phyloP scores from a whole-genome alignment of 2,113 vertebrate species.

The Cygnus atratus region DNA sequence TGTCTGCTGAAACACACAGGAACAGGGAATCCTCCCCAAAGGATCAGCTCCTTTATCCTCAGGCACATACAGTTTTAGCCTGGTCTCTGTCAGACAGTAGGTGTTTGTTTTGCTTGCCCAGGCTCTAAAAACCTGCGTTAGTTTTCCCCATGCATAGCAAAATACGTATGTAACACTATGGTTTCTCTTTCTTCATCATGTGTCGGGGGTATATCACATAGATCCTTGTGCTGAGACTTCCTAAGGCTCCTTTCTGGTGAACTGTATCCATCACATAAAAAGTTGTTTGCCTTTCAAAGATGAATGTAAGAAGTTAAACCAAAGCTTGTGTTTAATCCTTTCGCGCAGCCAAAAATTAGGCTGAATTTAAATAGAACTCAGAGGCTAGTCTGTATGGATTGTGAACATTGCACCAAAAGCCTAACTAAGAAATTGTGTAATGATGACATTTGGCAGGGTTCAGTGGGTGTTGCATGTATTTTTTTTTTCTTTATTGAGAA shows the following conservation, averaged over 20 bases:
- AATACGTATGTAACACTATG: background rate
- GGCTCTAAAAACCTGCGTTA: background rate
- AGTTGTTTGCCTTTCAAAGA: background rate
- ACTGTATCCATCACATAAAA: background rate
- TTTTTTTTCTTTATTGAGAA: background rate
- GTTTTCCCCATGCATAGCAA: background rate
- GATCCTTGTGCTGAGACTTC: background rate
- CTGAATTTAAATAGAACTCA: background rate
- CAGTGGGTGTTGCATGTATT: background rate
- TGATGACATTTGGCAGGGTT: background rate
- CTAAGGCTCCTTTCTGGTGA: background rate
- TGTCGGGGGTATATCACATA: background rate
- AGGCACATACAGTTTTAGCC: background rate
- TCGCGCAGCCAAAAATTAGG: background rate
- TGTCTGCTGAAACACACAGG: background rate
- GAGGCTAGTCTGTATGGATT: background rate
- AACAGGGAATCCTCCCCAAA: background rate
- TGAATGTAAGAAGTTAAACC: background rate
- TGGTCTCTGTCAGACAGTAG: too few species aligned
- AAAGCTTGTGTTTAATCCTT: background rate
- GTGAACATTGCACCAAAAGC: background rate
- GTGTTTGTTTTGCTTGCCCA: background rate
- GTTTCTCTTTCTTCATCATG: background rate
- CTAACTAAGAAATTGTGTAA: background rate
- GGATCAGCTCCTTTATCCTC: background rate